These are phyloP conservation scores for human DNA, from an alignment of 2,113 vertebrate genomes.

Conservation along the genomic window DNA sequence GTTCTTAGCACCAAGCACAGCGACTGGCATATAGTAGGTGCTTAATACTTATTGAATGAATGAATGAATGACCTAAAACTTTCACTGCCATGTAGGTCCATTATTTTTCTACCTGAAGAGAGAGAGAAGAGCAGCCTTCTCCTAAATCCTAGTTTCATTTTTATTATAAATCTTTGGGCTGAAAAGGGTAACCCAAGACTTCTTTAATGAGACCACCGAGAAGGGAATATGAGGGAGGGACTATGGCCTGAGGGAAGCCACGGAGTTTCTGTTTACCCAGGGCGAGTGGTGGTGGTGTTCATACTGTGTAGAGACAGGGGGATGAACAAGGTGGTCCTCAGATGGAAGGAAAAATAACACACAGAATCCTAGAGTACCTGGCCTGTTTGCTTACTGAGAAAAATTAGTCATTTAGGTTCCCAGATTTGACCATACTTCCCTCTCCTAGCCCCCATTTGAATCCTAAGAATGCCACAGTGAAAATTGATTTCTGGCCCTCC, in stretches of 20 bases:
- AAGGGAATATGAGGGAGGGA: background rate
- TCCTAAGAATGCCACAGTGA: slow-evolving; percentile 65
- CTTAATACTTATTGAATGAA: background rate
- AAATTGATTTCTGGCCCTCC: slow-evolving; percentile 71
- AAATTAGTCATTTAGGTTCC: slow-evolving; percentile 51
- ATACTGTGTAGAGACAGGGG: background rate
- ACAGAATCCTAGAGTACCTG: background rate
- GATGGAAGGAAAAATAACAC: slow-evolving; percentile 11
- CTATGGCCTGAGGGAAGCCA: fast-evolving
- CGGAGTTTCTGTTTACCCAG: background rate
- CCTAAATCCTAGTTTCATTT: background rate
- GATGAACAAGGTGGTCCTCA: background rate
- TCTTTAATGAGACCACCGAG: background rate
- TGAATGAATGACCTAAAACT: background rate
- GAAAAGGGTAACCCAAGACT: background rate
- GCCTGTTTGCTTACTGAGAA: slow-evolving; percentile 34
- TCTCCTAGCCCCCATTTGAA: slow-evolving; percentile 44
- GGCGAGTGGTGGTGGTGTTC: background rate
- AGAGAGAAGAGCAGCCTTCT: background rate
- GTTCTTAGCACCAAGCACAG: background rate
- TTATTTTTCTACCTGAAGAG: slow-evolving; percentile 1
- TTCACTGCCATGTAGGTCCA: background rate
- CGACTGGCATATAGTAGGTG: background rate
- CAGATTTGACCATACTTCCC: slow-evolving; percentile 39
- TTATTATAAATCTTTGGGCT: slow-evolving; percentile 18